Evolutionary conservation across 2,888 invertebrate genomes (phyloP).

Genomic region (Napeogenes inachia): DNA sequence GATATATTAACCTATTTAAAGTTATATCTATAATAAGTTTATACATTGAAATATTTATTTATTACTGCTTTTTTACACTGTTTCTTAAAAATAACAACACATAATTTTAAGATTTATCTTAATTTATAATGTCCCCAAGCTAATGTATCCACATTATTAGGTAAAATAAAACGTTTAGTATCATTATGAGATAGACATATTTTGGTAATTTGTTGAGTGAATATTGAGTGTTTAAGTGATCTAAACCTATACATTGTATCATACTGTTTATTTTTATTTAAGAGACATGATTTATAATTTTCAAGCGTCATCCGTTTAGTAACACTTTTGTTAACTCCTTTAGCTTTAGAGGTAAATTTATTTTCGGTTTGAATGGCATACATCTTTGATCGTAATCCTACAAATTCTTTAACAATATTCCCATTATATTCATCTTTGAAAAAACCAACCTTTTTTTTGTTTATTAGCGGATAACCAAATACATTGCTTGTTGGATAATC

Average conservation of each 20-base stretch:
- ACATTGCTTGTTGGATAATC: too few relatives aligned
- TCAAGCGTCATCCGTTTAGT: constrained; percentile 24
- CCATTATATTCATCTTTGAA: constrained; percentile 39
- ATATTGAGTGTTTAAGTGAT: constrained; percentile 30
- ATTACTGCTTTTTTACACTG: too few relatives aligned
- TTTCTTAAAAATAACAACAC: too few relatives aligned
- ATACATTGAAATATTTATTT: too few relatives aligned
- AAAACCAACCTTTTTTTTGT: constrained; percentile 33
- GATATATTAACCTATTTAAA: too few relatives aligned
- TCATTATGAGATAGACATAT: constrained; percentile 17
- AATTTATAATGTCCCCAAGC: constrained; percentile 22
- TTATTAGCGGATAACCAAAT: too few relatives aligned
- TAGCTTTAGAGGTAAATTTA: too few relatives aligned
- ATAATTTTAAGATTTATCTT: background rate
- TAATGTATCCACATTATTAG: constrained; percentile 15
- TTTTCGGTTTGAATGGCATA: too few relatives aligned
- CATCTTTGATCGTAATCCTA: constrained; percentile 20
- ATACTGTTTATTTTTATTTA: constrained; percentile 19
- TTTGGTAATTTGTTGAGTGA: constrained; percentile 32
- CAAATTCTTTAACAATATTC: constrained; percentile 34
- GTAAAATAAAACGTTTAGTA: constrained; percentile 16
- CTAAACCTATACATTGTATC: constrained; percentile 26
- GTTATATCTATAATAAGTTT: too few relatives aligned
- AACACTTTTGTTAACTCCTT: too few relatives aligned
- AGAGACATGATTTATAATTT: constrained; percentile 29